Conservation (phyloP, 1,140 invertebrate genomes). For the Achroia grisella region DNA sequence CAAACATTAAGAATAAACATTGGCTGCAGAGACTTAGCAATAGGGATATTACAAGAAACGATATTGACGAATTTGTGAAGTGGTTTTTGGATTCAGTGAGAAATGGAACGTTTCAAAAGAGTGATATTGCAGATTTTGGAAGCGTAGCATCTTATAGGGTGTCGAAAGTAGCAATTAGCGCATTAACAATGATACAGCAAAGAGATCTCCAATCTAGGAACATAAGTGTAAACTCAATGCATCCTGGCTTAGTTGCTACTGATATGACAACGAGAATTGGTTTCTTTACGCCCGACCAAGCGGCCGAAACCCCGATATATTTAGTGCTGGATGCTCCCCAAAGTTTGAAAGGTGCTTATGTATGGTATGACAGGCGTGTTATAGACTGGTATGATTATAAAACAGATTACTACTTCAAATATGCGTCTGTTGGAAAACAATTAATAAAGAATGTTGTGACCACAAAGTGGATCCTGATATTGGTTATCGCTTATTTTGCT, state of each 20-base stretch:
- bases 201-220: constrained; percentile 68
- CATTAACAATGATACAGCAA: constrained; percentile 78
- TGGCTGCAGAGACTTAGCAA: constrained; percentile 30
- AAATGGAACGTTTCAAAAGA: constrained; percentile 52
- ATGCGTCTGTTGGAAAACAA: neutral
- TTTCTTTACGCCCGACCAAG: constrained; percentile 76
- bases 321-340: constrained; percentile 33
- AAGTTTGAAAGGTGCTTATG: constrained; percentile 52
- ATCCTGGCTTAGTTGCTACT: constrained; percentile 79
- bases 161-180: constrained; percentile 81
- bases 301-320: constrained; percentile 41
- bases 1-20: constrained; percentile 62
- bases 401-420: constrained; percentile 40
- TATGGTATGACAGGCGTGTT: constrained; percentile 55
- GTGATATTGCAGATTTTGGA: constrained; percentile 68
- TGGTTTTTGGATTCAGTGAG: constrained; percentile 76
- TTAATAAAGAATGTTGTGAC: neutral
- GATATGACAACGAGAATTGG: constrained; percentile 81
- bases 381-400: constrained; percentile 54
- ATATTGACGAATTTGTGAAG: constrained; percentile 75
- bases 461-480: no score
- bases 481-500: no score
- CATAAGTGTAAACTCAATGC: constrained; percentile 75
- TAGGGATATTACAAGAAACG: constrained; percentile 64
- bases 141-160: constrained; percentile 76